Base-by-base conservation (phyloP, 2,113 vertebrate genomes). In the Prunella himalayana region DNA sequence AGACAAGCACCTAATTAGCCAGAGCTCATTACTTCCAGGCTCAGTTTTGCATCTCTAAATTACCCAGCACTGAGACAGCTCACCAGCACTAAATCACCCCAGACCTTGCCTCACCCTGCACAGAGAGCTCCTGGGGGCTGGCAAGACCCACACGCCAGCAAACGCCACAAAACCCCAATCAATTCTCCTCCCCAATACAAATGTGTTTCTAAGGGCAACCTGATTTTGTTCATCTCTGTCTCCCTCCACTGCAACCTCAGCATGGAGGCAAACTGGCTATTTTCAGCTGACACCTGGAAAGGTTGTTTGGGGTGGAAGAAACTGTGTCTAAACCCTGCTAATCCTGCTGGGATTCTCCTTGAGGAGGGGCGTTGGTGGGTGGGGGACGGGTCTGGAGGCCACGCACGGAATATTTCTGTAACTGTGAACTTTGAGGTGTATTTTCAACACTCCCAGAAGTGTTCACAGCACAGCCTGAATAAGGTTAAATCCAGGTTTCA, bases 1-100 rank as follows among this genome's bases (percentile, higher is more conserved):
- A 94, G 81, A 92, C 93, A 68, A 89, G 86, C 94, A 87, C 87
- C 87, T 96, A 61, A 88, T 96, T 95, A 94, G 50, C 84, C 27
- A 57, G 56, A 87, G 94, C 90, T 94, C 92, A 85, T 94, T 97
- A 94, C 57, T 87, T 76, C 5, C 84, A 87, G 82, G 82, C 90
- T 94, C 61, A 30, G 73, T 71, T 95, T 76, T 94, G 84, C 78
- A 94, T 87, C 73, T 87, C 95, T 82, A 66, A 89, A 95, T 94
- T 51, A 91, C 59, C 50, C 63, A 51, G 73, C 68, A 21, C 35
- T 37, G 92, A 68, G 87, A 59, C 47, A 64, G 84, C 78, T 95
- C 90, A 42, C 27, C 30, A 27, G 14, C 64, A 45, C 4, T 19
- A 53, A 84, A 92, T 89, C 77, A 86, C 1, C n/a, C 19, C 92